These are phyloP conservation scores for Todus mexicanus DNA, from an alignment of 2,797 vertebrate species.

Conservation along the genomic window DNA sequence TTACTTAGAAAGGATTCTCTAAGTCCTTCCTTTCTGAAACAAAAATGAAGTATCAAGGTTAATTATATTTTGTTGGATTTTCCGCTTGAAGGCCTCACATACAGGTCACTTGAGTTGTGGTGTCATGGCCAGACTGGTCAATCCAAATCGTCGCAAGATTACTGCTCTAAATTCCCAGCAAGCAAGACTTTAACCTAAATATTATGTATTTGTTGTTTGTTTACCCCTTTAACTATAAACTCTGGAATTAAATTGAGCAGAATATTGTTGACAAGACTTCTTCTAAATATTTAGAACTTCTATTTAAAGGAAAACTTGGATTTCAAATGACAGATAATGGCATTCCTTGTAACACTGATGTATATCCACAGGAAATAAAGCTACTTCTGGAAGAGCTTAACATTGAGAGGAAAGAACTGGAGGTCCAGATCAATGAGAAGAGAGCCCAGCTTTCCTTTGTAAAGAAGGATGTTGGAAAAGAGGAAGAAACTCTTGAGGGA, in stretches of 20 bases:
- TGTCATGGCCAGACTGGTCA: not conserved
- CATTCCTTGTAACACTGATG: not conserved
- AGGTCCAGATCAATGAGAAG: slow-evolving; percentile 76
- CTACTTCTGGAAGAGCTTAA: slow-evolving; percentile 75
- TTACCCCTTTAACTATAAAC: not conserved
- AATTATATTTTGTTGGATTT: not conserved
- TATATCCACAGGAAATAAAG: slow-evolving; percentile 75
- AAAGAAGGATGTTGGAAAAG: slow-evolving; percentile 75
- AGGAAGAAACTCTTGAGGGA: slow-evolving; percentile 75
- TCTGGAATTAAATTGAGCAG: not conserved
- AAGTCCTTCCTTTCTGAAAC: not conserved
- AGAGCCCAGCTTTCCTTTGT: slow-evolving; percentile 69
- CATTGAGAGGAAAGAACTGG: slow-evolving; percentile 79
- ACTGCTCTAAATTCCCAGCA: not conserved
- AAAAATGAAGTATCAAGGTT: not conserved
- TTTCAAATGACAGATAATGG: not conserved
- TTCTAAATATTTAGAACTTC: not conserved
- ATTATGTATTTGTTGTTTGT: not conserved
- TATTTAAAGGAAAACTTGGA: not conserved
- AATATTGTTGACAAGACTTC: not conserved
- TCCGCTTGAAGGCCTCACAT: not conserved
- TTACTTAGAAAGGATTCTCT: not conserved
- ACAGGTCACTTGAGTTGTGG: not conserved
- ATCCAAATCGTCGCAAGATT: not conserved
- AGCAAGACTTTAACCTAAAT: not conserved